Conservation (phyloP, 2,797 vertebrate species). For the Cheirogaleus major region DNA sequence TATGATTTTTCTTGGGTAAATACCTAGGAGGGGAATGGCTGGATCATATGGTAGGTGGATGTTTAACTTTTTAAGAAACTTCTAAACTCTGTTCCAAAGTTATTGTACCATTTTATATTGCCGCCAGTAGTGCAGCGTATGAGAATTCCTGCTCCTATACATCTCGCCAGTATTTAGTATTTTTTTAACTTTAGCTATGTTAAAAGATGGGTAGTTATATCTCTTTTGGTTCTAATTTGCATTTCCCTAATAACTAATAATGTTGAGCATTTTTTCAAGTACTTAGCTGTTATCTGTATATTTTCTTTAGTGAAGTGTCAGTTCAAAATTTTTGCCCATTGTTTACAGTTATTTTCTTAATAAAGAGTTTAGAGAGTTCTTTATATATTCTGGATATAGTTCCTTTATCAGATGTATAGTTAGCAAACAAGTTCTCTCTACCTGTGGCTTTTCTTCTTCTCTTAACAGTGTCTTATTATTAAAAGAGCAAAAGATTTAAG, state of each 20-base stretch:
- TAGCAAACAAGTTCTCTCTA: constrained; percentile 14
- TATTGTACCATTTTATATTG: constrained; percentile 24
- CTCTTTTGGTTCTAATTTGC: background rate
- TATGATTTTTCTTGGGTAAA: background rate
- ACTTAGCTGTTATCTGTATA: background rate
- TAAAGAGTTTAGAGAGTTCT: background rate
- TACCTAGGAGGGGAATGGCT: background rate
- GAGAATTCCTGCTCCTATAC: background rate
- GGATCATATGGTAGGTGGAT: background rate
- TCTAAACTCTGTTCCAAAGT: background rate
- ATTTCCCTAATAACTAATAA: background rate
- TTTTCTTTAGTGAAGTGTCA: constrained; percentile 3
- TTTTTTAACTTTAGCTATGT: constrained; percentile 16
- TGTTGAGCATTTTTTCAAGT: background rate
- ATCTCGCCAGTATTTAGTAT: background rate
- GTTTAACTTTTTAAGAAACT: background rate
- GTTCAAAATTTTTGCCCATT: background rate
- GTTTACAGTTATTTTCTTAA: background rate
- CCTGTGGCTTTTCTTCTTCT: background rate
- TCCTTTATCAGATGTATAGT: background rate
- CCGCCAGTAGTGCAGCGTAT: background rate
- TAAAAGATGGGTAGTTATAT: background rate
- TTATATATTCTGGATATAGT: background rate
- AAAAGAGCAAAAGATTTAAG: background rate
- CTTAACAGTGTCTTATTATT: background rate